Base-by-base conservation (phyloP, 2,888 invertebrate genomes). In the Gastracanthus pulcherrimus region DNA sequence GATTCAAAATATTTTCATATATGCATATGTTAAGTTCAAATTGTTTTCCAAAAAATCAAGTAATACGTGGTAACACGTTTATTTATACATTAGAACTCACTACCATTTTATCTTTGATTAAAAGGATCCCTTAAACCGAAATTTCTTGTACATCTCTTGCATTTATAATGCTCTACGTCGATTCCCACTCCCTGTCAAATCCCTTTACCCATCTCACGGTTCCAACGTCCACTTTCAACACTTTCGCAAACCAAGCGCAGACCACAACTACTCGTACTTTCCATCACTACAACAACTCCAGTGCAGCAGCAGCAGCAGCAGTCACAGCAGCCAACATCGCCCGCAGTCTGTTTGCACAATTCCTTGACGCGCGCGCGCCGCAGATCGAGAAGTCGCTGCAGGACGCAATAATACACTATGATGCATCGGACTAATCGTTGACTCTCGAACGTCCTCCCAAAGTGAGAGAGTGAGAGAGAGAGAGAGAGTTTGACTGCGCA, bases 351-450 rank as follows among this genome's bases (percentile, higher is more conserved):
- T 31, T 29, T 31, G 31, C 60, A 16, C 31, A n/a, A 60, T 60
- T 31, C 34, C 31, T 55, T 45, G 41, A 23, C 26, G n/a, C 9
- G 31, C 41, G 36, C 55, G 29, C 19, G 11, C 23, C 16, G n/a
- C 13, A 26, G 36, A 41, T 69, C 31, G 19, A 23, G 60, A 38
- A 41, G 72, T 19, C 31, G 64, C 69, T 26, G 71, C 69, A 26
- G 69, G 74, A 58, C 31, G 55, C 51, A 58, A 76, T 76, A 76
- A 76, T 69, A 34, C 76, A 31, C 23, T 13, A 11, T 71, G 64
- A 78, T 71, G 51, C 51, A 70, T 71, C 26, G 66, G 31, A 3
- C 38, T 48, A 48, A 72, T 66, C 66, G 66, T 29, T n/a, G 31
- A 64, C 66, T 62, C 58, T 16, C 9, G 19, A 1, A n/a, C 16